Base-by-base conservation (phyloP, 2,888 invertebrate species). In the Synanthedon tipuliformis region DNA sequence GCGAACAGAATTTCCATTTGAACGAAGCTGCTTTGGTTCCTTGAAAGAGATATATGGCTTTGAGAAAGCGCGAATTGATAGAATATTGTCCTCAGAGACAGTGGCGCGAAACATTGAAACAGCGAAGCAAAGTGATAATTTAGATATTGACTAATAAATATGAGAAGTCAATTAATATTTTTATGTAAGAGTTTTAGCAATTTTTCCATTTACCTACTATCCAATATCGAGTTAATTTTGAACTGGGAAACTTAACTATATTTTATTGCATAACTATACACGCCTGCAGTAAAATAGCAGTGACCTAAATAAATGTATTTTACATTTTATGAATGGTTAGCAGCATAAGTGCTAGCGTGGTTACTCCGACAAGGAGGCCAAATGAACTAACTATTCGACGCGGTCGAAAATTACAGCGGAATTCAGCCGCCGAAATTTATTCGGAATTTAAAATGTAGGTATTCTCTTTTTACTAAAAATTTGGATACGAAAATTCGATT, bases 51-150 rank as follows among this genome's bases (percentile, higher is more conserved):
- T 75, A 73, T 70, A 74, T 73, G 66, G 69, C 68, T 68, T 68
- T 66, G 69, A 67, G 67, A 69, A 69, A 64, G 68, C 69, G 71
- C 61, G 66, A 76, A 77, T 77, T 72, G 76, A 74, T 72, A 73
- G 69, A 76, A 73, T 74, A 76, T 76, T 74, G 73, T 73, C 73
- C 74, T 73, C 69, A 65, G 71, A 68, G 69, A 64, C 53, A 53
- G 48, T 41, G 49, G 51, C 52, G 59, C 15, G n/a, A 45, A 45
- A 45, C 45, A 45, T 13, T 45, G 45, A 45, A 54, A 52, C 50
- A 51, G 52, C 10, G 10, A 34, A 34, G 34, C 5, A 34, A 23
- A 34, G 34, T 34, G 10, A 34, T 34, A 3, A 34, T 34, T 10
- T 8, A 34, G 34, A 34, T 34, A 8, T 27, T 8, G 27, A 27